Evolutionary conservation across 1,140 invertebrate species (phyloP), one percentile per base, ranked within the genome.

Genomic region (Drosophila busckii): DNA sequence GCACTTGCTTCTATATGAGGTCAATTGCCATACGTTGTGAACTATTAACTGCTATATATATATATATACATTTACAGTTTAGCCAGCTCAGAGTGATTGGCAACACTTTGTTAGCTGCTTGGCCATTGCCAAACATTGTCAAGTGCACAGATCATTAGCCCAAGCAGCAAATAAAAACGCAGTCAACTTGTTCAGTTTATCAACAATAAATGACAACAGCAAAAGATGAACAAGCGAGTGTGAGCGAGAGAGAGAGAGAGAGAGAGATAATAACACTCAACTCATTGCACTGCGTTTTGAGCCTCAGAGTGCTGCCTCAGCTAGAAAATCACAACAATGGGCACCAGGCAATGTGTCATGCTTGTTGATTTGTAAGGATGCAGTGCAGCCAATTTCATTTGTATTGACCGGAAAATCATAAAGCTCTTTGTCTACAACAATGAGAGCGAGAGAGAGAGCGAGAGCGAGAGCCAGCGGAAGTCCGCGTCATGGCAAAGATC

Each of bases 381-480:
- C 73, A 66, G 12, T 56, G 54, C 50, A 52, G 45, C 26, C 45
- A 29, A 64, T 41, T 58, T 55, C 58, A 71, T 68, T 78, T 78
- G 73, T 78, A 78, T 78, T 78, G 73, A 78, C 73, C 73, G 73
- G 73, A 78, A 78, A 78, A 78, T 78, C 73, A 78, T 80, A 78
- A 78, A 78, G 73, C 73, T 78, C 73, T 71, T 78, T 78, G 73
- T 80, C 55, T 15, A 25, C 34, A 28, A n/a, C n/a, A n/a, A n/a
- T n/a, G n/a, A n/a, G 13, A 26, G 25, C 13, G 40, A 19, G 46
- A 13, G 20, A 40, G 37, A 48, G 19, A n/a, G 20, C 7, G 15
- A 28, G 2, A 17, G 31, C 19, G 46, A 29, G 3, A 1, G 25
- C 16, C 28, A 52, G 56, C 71, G 73, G 73, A 71, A 80, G 59